Evolutionary conservation across 2,113 vertebrate genomes (phyloP).

Genomic region (Notothenia coriiceps): DNA sequence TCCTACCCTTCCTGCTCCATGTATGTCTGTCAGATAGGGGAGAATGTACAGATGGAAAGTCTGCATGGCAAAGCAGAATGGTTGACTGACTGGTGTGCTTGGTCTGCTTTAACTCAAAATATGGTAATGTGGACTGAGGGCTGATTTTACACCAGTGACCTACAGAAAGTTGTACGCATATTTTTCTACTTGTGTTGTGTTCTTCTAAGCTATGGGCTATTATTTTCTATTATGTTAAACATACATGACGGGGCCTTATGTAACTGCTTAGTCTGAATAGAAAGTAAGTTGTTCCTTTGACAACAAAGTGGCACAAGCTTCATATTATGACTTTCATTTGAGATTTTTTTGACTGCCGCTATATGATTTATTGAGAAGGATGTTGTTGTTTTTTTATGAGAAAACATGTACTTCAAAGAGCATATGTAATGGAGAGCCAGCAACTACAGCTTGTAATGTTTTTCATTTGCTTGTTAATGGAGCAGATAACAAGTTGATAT

Average conservation of each 20-base stretch:
- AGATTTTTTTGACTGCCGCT: constrained; percentile 12
- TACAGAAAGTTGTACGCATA: constrained; percentile 11
- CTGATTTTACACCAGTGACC: constrained; percentile 35
- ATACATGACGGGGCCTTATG: not conserved
- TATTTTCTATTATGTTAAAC: constrained; percentile 12
- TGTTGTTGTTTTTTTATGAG: constrained; percentile 13
- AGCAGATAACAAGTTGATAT: constrained; percentile 56
- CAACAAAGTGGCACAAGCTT: too few species aligned
- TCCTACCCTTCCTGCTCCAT: constrained; percentile 51
- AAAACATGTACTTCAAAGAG: constrained; percentile 65
- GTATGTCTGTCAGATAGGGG: constrained; percentile 54
- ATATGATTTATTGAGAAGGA: constrained; percentile 40
- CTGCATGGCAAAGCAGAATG: constrained; percentile 34
- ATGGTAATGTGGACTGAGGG: constrained; percentile 49
- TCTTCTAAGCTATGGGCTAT: not conserved
- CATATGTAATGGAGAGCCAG: constrained; percentile 53
- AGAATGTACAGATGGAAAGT: constrained; percentile 42
- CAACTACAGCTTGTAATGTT: constrained; percentile 40
- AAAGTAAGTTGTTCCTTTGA: too few species aligned
- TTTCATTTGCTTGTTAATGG: constrained; percentile 59
- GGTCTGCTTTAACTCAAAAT: constrained; percentile 42
- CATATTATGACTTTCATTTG: too few species aligned
- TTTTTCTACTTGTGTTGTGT: not conserved
- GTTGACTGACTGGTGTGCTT: constrained; percentile 43
- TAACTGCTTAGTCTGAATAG: too few species aligned